These are phyloP conservation scores for Madoqua kirkii DNA, from an alignment of 2,113 vertebrate species.

Conservation along the genomic window DNA sequence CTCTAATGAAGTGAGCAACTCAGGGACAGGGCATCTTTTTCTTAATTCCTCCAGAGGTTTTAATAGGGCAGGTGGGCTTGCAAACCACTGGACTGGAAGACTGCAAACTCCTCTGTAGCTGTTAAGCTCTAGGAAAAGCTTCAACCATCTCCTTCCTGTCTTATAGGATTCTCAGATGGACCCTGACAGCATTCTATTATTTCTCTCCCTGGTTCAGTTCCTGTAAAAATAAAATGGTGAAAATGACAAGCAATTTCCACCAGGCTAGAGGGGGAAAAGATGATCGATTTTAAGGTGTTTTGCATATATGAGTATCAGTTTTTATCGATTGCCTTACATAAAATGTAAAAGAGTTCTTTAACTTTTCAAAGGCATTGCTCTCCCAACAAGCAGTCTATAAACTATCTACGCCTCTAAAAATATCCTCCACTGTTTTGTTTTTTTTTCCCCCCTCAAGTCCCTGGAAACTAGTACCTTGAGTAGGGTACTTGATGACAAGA, in stretches of 20 bases:
- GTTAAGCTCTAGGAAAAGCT: not conserved
- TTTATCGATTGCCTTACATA: not conserved
- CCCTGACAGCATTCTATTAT: not conserved
- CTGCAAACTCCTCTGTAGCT: not conserved
- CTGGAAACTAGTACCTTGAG: not conserved
- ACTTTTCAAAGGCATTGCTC: not conserved
- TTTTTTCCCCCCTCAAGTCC: not conserved
- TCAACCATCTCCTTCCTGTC: not conserved
- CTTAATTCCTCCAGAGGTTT: not conserved
- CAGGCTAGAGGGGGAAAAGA: not conserved
- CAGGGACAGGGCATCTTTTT: not conserved
- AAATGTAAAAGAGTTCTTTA: not conserved
- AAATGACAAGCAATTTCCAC: slow-evolving; percentile 2
- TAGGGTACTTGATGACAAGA: not conserved
- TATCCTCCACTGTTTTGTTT: not conserved
- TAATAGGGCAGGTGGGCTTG: not conserved
- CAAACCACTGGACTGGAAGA: not conserved
- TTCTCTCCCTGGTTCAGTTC: not conserved
- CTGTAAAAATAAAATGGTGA: not conserved
- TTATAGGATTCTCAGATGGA: not conserved
- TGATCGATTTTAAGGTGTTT: not conserved
- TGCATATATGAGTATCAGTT: not conserved
- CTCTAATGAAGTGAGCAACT: not conserved
- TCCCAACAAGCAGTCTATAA: not conserved
- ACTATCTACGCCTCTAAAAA: not conserved